Evolutionary conservation across 2,113 vertebrate species (phyloP).

Genomic region (Ellobius talpinus): DNA sequence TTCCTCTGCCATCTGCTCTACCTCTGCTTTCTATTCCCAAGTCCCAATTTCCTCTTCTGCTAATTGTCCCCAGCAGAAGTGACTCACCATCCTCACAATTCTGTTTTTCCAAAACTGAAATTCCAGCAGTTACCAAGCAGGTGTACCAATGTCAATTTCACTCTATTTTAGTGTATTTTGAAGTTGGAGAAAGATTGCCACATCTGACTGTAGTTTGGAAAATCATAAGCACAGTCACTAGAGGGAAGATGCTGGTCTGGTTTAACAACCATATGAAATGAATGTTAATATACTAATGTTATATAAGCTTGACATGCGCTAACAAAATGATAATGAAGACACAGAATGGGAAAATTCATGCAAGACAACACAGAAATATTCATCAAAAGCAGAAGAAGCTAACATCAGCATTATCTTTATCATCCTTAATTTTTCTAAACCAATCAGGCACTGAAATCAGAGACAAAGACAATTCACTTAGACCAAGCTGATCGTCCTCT

Average conservation of each 20-base stretch:
- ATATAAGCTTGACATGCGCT: not conserved
- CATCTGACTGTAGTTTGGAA: slow-evolving; percentile 41
- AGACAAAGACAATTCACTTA: not conserved
- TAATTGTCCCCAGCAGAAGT: slow-evolving; percentile 73
- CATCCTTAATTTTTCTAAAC: not conserved
- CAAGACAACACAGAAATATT: not conserved
- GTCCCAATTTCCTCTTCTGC: slow-evolving; percentile 69
- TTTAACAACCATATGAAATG: slow-evolving; percentile 31
- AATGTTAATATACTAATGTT: not conserved
- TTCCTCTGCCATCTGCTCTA: slow-evolving; percentile 75
- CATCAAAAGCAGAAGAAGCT: not conserved
- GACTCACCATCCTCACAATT: slow-evolving; percentile 64
- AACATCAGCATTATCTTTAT: not conserved
- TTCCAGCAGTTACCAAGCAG: slow-evolving; percentile 63
- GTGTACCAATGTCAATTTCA: slow-evolving; percentile 52
- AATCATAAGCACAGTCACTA: not conserved
- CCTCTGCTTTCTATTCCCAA: slow-evolving; percentile 58
- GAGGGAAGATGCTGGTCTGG: not conserved
- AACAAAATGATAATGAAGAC: slow-evolving; percentile 18
- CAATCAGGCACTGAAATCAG: not conserved
- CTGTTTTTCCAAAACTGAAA: slow-evolving; percentile 68
- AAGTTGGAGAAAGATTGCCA: slow-evolving; percentile 37
- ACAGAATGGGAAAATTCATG: not conserved
- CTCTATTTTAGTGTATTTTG: not conserved
- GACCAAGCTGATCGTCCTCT: not conserved